phyloP scores from a whole-genome alignment of 2,113 vertebrate species.

The Pterophyllum scalare region DNA sequence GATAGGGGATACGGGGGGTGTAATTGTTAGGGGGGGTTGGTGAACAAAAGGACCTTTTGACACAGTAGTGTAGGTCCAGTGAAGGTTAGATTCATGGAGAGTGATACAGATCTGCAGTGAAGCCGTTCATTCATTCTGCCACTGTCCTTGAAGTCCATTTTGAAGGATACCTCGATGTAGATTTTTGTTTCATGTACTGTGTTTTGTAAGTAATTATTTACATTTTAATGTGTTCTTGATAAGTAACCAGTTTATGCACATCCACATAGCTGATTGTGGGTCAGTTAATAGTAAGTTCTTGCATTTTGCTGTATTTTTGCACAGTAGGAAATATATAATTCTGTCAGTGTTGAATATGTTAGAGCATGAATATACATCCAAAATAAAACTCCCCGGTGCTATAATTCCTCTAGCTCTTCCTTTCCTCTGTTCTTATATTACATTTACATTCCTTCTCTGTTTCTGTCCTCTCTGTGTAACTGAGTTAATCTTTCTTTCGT shows the following conservation, averaged over 20 bases:
- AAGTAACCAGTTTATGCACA: neutral
- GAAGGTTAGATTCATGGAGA: slow-evolving; percentile 59
- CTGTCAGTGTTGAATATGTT: neutral
- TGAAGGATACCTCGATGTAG: neutral
- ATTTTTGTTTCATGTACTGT: neutral
- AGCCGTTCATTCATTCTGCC: slow-evolving; percentile 42
- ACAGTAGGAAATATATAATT: neutral
- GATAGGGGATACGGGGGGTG: slow-evolving; percentile 47
- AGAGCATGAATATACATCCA: neutral
- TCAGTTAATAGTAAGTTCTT: neutral
- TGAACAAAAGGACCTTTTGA: slow-evolving; percentile 70
- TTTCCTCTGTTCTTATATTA: slow-evolving; percentile 9
- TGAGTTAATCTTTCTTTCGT: slow-evolving; percentile 40
- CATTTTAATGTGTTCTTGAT: neutral
- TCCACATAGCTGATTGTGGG: neutral
- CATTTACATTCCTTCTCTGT: slow-evolving; percentile 15
- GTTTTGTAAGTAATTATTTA: slow-evolving; percentile 1
- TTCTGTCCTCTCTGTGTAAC: slow-evolving; percentile 12
- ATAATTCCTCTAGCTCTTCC: slow-evolving; percentile 2
- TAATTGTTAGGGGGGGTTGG: slow-evolving; percentile 37
- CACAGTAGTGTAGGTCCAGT: slow-evolving; percentile 47
- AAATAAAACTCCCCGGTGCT: neutral
- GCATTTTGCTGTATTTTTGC: neutral
- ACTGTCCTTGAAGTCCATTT: slow-evolving; percentile 50
- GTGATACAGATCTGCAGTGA: slow-evolving; percentile 54